Conservation (phyloP, 2,113 vertebrate species). For the Lynx canadensis region DNA sequence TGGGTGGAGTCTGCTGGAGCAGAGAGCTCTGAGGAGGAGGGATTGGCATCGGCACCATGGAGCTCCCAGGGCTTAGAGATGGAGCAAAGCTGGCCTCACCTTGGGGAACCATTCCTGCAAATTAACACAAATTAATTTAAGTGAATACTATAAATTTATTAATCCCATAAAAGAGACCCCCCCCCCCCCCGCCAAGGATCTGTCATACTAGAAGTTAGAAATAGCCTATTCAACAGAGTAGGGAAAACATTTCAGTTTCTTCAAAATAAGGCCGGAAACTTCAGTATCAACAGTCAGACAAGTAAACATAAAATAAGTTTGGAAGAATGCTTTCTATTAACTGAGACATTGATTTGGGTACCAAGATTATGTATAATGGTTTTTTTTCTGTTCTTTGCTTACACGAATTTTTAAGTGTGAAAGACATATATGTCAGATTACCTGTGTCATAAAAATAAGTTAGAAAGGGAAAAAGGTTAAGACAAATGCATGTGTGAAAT, state of each 20-base stretch:
- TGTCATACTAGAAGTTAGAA: constrained; percentile 34
- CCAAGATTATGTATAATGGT: background rate
- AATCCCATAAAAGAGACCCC: background rate
- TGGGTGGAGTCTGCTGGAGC: constrained; percentile 90
- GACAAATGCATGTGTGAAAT: background rate
- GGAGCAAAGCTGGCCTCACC: constrained; percentile 90
- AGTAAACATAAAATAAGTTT: background rate
- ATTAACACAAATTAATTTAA: constrained; percentile 62
- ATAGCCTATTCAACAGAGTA: background rate
- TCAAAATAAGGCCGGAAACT: constrained; percentile 15
- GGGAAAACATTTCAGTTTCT: background rate
- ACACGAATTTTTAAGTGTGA: constrained; percentile 19
- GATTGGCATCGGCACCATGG: constrained; percentile 93
- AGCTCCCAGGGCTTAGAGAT: constrained; percentile 93
- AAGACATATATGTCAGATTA: background rate
- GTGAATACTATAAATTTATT: constrained; percentile 40
- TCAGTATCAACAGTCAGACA: constrained; percentile 3
- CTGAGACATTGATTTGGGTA: background rate
- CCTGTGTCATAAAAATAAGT: background rate
- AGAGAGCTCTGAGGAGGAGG: constrained; percentile 93
- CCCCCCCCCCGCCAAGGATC: background rate
- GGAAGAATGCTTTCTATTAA: constrained; percentile 46
- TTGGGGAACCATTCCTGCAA: constrained; percentile 91
- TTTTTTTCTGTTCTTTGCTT: constrained; percentile 18
- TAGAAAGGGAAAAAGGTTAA: background rate